Evolutionary conservation across 2,797 vertebrate genomes (phyloP).

Genomic region (Oreochromis grahami): DNA sequence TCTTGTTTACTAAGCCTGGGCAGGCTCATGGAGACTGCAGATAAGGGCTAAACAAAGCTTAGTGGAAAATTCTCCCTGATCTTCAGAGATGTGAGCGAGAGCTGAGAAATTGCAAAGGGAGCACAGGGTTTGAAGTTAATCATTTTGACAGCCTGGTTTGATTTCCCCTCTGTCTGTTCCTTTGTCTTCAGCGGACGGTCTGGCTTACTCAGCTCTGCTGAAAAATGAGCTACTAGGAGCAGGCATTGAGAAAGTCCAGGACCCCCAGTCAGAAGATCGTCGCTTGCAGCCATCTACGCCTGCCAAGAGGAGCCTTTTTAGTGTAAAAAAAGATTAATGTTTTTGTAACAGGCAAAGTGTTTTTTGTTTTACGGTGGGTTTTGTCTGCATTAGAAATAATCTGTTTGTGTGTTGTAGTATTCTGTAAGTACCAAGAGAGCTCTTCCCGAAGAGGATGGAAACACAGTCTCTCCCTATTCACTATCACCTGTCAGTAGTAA

Average conservation of each 20-base stretch:
- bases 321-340: constrained; percentile 66
- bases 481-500: constrained; percentile 98
- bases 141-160: constrained; percentile 8
- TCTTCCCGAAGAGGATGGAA: constrained; percentile 89
- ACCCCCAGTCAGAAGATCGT: constrained; percentile 95
- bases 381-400: neutral
- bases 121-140: constrained; percentile 23
- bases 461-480: constrained; percentile 95
- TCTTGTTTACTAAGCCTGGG: constrained; percentile 18
- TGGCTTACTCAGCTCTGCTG: constrained; percentile 94
- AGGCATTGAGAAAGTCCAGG: constrained; percentile 96
- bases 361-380: neutral
- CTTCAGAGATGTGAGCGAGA: constrained; percentile 9
- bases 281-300: constrained; percentile 92
- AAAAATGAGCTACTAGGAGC: constrained; percentile 97
- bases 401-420: constrained; percentile 78
- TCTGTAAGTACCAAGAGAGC: constrained; percentile 92
- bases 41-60: constrained; percentile 23
- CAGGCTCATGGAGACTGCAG: constrained; percentile 1
- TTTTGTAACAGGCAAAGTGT: neutral
- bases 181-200: constrained; percentile 79
- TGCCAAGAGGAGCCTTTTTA: constrained; percentile 94
- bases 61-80: constrained; percentile 10
- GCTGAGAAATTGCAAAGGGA: constrained; percentile 6
- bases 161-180: constrained; percentile 21